Base-by-base conservation (phyloP, 2,113 vertebrate genomes). In the Miniopterus natalensis region DNA sequence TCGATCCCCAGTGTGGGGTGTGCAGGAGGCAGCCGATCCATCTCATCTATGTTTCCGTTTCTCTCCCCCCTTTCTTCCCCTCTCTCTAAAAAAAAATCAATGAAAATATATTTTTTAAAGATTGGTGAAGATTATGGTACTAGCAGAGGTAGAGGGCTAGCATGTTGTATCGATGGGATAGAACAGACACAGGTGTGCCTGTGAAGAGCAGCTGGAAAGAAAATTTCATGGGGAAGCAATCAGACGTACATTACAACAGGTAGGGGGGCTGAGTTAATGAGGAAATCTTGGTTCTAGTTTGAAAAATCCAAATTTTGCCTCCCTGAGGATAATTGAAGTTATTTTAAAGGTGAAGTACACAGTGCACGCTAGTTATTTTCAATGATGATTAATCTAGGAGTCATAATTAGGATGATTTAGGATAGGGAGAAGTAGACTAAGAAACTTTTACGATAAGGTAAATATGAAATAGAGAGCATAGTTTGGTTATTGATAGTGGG, bases 151-250 rank as follows among this genome's bases (percentile, higher is more conserved):
- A 25, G 29, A 53, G 14, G 11, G 8, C 25, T 49, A 49, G 25
- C 15, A 8, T 0, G n/a, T 36, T 23, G 1, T 59, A 18, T 5
- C 9, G 10, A 4, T 1, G 7, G 14, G 29, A 4, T 6, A 8
- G 31, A 9, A 12, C n/a, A 59, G 13, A 1, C 4, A 10, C 61
- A 12, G 10, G 10, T 59, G 36, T 84, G 49, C 15, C 78, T 21
- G 31, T 65, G 21, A 61, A 40, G 21, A 61, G 21, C 2, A 40
- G 10, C 13, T 18, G 8, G 75, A 55, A 87, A 78, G 70, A 45
- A 57, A 75, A 66, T 18, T 45, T 36, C 18, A 36, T 4, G 2
- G 15, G 10, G 51, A 65, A 88, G 53, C 36, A 45, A 51, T 31
- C 85, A 49, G 47, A 31, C 40, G 4, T 31, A 47, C 87, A 84